Percentiles rank a stretch among this genome's conserved stretches.
Conservation (phyloP, 2,888 invertebrate genomes). For the Anoplius nigerrimus region DNA sequence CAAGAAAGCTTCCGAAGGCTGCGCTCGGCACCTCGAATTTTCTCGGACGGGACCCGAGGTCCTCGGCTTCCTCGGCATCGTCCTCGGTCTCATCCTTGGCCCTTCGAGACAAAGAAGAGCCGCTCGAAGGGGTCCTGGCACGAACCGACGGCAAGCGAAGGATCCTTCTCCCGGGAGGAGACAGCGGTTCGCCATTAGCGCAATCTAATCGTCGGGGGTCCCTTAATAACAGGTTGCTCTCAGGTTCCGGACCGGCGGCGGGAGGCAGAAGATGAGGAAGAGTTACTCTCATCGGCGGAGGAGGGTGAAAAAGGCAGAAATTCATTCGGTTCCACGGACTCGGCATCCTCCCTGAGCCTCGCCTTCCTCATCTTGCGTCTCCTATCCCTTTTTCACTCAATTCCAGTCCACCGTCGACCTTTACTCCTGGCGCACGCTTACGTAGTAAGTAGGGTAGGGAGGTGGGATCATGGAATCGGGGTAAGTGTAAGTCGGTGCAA, state of each 20-base stretch:
- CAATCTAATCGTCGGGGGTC: conserved; percentile 71
- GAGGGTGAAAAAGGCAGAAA: conserved; percentile 40
- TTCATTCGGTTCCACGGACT: conserved; percentile 61
- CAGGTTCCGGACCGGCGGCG: conserved; percentile 34
- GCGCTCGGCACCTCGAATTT: conserved; percentile 2
- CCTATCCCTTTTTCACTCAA: no score
- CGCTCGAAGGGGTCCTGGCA: neutral
- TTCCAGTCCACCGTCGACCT: no score
- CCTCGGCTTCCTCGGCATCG: no score
- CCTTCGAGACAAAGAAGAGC: neutral
- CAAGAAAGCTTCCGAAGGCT: no score
- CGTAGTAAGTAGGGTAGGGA: no score
- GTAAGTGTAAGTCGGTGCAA: no score
- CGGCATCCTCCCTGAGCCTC: conserved; percentile 21
- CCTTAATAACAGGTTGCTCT: conserved; percentile 71
- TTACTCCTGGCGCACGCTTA: no score
- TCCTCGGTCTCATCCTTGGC: neutral
- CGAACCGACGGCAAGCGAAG: conserved; percentile 20
- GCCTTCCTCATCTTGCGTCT: no score
- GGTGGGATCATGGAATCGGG: no score
- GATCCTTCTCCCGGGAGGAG: conserved; percentile 55
- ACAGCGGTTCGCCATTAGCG: conserved; percentile 72
- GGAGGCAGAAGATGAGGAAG: conserved; percentile 31
- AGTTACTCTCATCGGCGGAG: conserved; percentile 24
- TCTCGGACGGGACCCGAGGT: neutral